Conservation (phyloP, 2,888 invertebrate genomes). For the Hydrotaea cyrtoneurina region DNA sequence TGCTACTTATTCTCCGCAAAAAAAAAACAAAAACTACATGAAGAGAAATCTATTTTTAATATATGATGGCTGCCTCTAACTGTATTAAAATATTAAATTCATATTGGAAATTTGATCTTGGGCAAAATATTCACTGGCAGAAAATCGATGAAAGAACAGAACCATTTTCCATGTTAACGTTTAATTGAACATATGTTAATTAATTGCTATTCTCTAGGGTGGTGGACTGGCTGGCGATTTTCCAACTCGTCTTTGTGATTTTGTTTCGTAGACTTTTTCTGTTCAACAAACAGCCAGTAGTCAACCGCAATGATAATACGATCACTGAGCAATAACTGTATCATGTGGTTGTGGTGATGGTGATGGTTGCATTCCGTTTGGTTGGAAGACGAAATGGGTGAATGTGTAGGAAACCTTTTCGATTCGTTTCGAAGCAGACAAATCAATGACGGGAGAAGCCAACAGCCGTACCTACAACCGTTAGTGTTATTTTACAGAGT, state of each 20-base stretch:
- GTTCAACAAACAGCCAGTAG: constrained; percentile 41
- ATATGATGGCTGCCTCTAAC: not conserved
- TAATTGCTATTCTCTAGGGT: constrained; percentile 14
- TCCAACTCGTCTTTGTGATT: not conserved
- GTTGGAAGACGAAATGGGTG: not conserved
- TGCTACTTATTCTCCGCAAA: not conserved
- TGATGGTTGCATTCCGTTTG: not conserved
- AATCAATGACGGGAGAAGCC: constrained; percentile 3
- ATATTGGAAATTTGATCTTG: constrained; percentile 16
- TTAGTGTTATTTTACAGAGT: constrained; percentile 3
- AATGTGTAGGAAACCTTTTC: not conserved
- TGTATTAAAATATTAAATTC: not conserved
- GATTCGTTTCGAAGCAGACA: not conserved
- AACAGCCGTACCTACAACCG: not conserved
- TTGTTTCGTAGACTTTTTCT: constrained; percentile 21
- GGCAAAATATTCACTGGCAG: not conserved
- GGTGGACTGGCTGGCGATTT: not conserved
- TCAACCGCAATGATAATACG: constrained; percentile 49
- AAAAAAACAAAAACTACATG: no score
- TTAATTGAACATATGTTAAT: constrained; percentile 52
- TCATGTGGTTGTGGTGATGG: constrained; percentile 12
- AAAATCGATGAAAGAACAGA: not conserved
- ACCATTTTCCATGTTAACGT: constrained; percentile 31
- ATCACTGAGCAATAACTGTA: constrained; percentile 51
- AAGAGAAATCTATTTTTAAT: constrained; percentile 25